phyloP scores from a whole-genome alignment of 2,797 vertebrate genomes.

The Pipistrellus nathusii region DNA sequence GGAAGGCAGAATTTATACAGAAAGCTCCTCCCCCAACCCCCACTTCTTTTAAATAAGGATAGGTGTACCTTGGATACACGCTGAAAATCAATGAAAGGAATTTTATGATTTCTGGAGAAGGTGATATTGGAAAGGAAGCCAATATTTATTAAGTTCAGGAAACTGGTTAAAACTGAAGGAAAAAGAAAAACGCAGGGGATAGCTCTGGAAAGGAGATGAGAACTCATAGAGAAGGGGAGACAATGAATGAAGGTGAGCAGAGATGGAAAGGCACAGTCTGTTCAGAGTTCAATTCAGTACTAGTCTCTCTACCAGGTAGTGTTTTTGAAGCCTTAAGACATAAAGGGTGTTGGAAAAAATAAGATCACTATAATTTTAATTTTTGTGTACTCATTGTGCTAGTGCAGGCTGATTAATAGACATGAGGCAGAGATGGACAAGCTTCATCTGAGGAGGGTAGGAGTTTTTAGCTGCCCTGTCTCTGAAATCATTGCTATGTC shows the following conservation, averaged over 20 bases:
- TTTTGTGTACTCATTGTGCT: background rate
- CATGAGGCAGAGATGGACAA: background rate
- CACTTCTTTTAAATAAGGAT: background rate
- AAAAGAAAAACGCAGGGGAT: background rate
- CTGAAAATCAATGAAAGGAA: background rate
- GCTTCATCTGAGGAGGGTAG: background rate
- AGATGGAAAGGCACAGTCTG: background rate
- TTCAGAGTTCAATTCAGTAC: background rate
- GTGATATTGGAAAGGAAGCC: background rate
- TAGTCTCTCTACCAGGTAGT: background rate
- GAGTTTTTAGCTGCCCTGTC: background rate
- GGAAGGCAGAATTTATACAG: background rate
- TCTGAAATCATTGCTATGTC: background rate
- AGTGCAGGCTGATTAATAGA: background rate
- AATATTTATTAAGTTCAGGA: background rate
- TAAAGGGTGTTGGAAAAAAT: background rate
- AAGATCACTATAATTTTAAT: background rate
- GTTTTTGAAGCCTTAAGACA: background rate
- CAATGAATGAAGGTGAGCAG: background rate
- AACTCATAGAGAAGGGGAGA: background rate
- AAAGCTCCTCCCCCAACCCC: background rate
- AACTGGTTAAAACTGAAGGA: background rate
- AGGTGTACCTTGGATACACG: background rate
- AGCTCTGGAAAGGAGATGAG: background rate
- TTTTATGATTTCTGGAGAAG: background rate